Percentiles rank a stretch among this genome's conserved stretches.
phyloP scores from a whole-genome alignment of 1,140 invertebrate species.

The Oscheius sp. region DNA sequence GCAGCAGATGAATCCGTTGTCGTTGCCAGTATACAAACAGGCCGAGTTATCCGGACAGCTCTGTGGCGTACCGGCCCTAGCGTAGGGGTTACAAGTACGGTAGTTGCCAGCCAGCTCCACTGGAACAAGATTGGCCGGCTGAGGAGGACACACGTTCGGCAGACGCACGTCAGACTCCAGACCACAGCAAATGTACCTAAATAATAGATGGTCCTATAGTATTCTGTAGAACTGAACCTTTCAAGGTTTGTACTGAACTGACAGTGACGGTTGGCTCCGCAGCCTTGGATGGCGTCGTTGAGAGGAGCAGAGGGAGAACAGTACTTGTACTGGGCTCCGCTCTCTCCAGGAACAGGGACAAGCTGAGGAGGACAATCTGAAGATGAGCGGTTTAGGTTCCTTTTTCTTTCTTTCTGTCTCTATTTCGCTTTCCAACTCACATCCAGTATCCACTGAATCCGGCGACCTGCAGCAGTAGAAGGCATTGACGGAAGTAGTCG shows the following conservation, averaged over 20 bases:
- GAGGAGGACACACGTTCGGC: slow-evolving; percentile 58
- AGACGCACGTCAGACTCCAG: slow-evolving; percentile 57
- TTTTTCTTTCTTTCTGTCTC: not conserved
- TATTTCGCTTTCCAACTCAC: slow-evolving; percentile 30
- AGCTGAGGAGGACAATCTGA: slow-evolving; percentile 56
- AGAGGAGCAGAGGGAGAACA: slow-evolving; percentile 58
- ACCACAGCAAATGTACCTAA: slow-evolving; percentile 58
- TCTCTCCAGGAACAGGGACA: slow-evolving; percentile 56
- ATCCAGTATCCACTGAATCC: slow-evolving; percentile 58
- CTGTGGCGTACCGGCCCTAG: slow-evolving; percentile 29
- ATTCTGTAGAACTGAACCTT: not conserved
- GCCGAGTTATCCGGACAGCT: slow-evolving; percentile 60
- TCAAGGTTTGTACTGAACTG: slow-evolving; percentile 58
- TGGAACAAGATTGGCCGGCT: slow-evolving; percentile 58
- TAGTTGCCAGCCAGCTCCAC: slow-evolving; percentile 60
- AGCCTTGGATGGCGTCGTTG: slow-evolving; percentile 59
- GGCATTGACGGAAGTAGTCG: slow-evolving; percentile 58
- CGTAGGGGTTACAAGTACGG: slow-evolving; percentile 55
- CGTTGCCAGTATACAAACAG: slow-evolving; percentile 58
- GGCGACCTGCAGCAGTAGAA: slow-evolving; percentile 60
- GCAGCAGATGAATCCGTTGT: slow-evolving; percentile 61
- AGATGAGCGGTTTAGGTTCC: slow-evolving; percentile 27
- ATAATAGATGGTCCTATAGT: not conserved
- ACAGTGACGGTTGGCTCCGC: slow-evolving; percentile 58
- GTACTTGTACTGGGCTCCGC: slow-evolving; percentile 57